These are phyloP conservation scores for Aphaenogaster ashmeadi DNA, from an alignment of 1,140 invertebrate species.

Conservation along the genomic window DNA sequence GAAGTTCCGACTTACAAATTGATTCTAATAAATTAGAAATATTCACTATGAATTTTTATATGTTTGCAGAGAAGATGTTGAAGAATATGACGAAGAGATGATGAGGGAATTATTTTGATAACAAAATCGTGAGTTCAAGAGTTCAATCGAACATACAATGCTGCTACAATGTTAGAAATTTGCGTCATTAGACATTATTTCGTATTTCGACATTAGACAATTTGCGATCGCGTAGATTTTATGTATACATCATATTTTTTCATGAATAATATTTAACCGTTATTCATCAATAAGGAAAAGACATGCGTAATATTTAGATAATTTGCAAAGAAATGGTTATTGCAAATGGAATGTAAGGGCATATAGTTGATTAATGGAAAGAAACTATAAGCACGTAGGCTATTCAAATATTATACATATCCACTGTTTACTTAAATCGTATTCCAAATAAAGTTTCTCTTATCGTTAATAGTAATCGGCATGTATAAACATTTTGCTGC, in stretches of 20 bases:
- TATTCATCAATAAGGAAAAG: not conserved
- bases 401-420: slow-evolving; percentile 3
- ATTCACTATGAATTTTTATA: slow-evolving; percentile 59
- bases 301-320: not conserved
- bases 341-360: not conserved
- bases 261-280: not conserved
- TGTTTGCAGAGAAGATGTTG: slow-evolving; percentile 53
- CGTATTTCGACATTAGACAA: slow-evolving; percentile 22
- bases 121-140: slow-evolving; percentile 8
- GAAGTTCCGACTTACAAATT: slow-evolving; percentile 38
- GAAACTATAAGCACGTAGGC: not conserved
- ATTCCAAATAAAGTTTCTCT: slow-evolving; percentile 44
- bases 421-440: slow-evolving; percentile 38
- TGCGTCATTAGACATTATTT: not conserved
- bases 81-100: slow-evolving; percentile 64
- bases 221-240: slow-evolving; percentile 3
- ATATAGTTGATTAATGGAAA: slow-evolving; percentile 5
- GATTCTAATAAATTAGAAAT: slow-evolving; percentile 5
- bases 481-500: not conserved
- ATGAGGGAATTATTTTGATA: slow-evolving; percentile 58
- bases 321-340: not conserved
- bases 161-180: slow-evolving; percentile 5
- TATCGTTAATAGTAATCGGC: slow-evolving; percentile 20
- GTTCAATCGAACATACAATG: not conserved
- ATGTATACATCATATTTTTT: slow-evolving; percentile 21